Evolutionary conservation across 2,113 vertebrate species (phyloP), one percentile per base, ranked within the genome.

Genomic region (Suncus etruscus): DNA sequence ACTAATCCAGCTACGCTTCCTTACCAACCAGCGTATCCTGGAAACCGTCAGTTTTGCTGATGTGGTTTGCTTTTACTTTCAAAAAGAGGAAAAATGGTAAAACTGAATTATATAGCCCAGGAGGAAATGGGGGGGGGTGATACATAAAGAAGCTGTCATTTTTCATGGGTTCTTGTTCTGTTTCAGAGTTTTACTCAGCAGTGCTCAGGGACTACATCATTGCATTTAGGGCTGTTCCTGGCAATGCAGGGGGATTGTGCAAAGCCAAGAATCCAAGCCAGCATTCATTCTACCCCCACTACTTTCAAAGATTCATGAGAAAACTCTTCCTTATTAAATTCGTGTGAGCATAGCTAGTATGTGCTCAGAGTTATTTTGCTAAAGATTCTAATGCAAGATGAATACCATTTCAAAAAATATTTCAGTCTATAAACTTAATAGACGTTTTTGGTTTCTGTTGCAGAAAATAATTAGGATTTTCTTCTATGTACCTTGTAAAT

Each of bases 21-120:
- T 15, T 0, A 11, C 76, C 31, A 11, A 11, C 69, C 24, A 18
- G 48, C 7, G n/a, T 76, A 77, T 89, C 70, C 96, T 95, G 90
- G 51, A 92, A 93, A 73, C 27, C 81, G 85, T 48, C 45, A 84
- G 65, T 58, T 94, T 72, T 81, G 83, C 54, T 75, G 80, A 54
- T 51, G 63, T 50, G 29, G 29, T 2, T 61, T 77, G 77, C 20
- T 90, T 87, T 63, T 32, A 80, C 51, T 86, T 58, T 72, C 65
- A 48, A n/a, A 91, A 87, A 72, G 72, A 85, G 63, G 18, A 76
- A 79, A 91, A 88, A 88, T 65, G 75, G 80, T 88, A 90, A 94
- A 65, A 74, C 25, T 73, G 58, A 94, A 22, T 72, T 86, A 70
- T 4, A 47, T 15, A 75, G 25, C 75, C 29, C 58, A 50, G 1